These are phyloP conservation scores for Picus viridis DNA, from an alignment of 2,797 vertebrate species.

Conservation along the genomic window DNA sequence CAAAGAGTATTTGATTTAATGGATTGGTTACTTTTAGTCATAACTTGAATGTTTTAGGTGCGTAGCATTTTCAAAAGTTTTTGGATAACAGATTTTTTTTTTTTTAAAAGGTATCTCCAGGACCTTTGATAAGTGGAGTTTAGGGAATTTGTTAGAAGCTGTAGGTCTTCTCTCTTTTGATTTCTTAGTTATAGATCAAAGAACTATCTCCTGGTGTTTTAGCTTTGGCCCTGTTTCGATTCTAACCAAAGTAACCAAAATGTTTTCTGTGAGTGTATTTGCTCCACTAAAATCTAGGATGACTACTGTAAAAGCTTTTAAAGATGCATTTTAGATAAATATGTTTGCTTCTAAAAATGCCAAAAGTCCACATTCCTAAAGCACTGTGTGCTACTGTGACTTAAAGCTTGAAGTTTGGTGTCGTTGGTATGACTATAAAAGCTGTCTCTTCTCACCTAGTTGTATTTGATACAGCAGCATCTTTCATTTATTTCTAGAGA, in stretches of 20 bases:
- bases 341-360: neutral
- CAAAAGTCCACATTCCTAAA: neutral
- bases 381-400: neutral
- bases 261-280: neutral
- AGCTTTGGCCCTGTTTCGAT: neutral
- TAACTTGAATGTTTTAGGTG: neutral
- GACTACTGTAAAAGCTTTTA: neutral
- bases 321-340: neutral
- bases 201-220: neutral
- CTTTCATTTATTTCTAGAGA: neutral
- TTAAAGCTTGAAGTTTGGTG: neutral
- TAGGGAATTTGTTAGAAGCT: neutral
- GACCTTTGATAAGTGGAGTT: rapidly evolving
- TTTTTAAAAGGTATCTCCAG: neutral
- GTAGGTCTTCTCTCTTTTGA: neutral
- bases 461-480: neutral
- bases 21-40: too few relatives aligned
- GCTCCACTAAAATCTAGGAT: neutral
- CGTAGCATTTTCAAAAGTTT: neutral
- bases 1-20: neutral
- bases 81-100: neutral
- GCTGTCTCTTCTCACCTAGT: neutral
- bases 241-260: neutral
- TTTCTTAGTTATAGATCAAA: neutral
- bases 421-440: neutral